These are phyloP conservation scores for Drosophila bunnanda DNA, from an alignment of 2,888 invertebrate species.

Conservation along the genomic window DNA sequence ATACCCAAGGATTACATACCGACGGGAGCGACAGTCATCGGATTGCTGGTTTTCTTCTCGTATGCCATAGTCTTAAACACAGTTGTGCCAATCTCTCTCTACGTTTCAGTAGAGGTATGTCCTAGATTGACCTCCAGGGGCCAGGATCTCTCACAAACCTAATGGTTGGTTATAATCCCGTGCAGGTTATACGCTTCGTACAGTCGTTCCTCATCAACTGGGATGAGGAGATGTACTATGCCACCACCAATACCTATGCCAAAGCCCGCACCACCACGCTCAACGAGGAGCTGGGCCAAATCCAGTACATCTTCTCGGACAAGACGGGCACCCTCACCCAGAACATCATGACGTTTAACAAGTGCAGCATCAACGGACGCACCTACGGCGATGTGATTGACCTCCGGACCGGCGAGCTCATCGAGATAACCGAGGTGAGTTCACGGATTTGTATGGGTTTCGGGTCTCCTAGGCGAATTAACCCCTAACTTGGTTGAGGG, in stretches of 20 bases:
- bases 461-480: conserved; percentile 26
- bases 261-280: conserved; percentile 98
- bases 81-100: conserved; percentile 99
- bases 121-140: background rate
- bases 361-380: conserved; percentile 97
- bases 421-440: conserved; percentile 94
- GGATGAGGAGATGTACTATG: conserved; percentile 99
- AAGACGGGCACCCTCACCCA: conserved; percentile 99
- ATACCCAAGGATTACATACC: conserved; percentile 92
- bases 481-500: conserved; percentile 37
- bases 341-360: conserved; percentile 99
- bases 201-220: conserved; percentile 99
- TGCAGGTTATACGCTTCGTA: conserved; percentile 96
- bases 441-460: background rate
- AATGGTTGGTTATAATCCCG: background rate
- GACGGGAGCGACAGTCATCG: conserved; percentile 95
- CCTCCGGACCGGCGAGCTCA: conserved; percentile 92
- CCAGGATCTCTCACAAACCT: too few relatives aligned
- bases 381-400: conserved; percentile 97
- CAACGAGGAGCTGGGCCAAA: conserved; percentile 99
- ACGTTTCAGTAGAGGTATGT: conserved; percentile 96
- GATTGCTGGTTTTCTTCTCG: conserved; percentile 98
- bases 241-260: conserved; percentile 94
- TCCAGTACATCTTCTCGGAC: conserved; percentile 99
- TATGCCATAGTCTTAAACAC: conserved; percentile 99